A percentile compares a stretch with the other conserved stretches of the same genome.
phyloP scores from a whole-genome alignment of 2,797 vertebrate species.

The Sebastiscus albofasciatus region DNA sequence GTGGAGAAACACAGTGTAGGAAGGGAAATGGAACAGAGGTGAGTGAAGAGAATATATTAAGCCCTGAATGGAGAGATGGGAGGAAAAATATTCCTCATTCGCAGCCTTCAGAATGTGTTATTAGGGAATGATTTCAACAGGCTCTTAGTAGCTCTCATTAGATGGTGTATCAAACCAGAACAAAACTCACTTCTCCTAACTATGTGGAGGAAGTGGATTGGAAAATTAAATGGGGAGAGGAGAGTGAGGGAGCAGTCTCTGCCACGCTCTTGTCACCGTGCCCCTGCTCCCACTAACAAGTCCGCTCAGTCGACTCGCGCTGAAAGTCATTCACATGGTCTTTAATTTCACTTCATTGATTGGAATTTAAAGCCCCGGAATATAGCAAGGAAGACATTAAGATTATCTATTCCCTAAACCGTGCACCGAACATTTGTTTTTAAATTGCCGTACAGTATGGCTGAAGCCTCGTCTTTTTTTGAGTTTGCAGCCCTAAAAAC shows the following conservation, averaged over 20 bases:
- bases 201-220: conserved; percentile 88
- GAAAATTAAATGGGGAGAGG: conserved; percentile 88
- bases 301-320: conserved; percentile 77
- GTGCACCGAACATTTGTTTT: conserved; percentile 77
- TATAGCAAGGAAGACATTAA: conserved; percentile 83
- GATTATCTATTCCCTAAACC: conserved; percentile 81
- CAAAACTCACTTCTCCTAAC: conserved; percentile 89
- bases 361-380: conserved; percentile 82
- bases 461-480: conserved; percentile 43
- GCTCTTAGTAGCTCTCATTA: conserved; percentile 90
- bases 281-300: conserved; percentile 83
- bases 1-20: conserved; percentile 51
- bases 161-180: conserved; percentile 91
- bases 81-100: conserved; percentile 77
- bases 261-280: conserved; percentile 79
- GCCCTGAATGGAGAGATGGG: conserved; percentile 73
- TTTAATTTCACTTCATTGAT: conserved; percentile 87
- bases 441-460: conserved; percentile 69
- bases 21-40: conserved; percentile 67
- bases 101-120: conserved; percentile 84
- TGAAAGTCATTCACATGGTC: conserved; percentile 84
- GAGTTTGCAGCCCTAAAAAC: conserved; percentile 59
- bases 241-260: conserved; percentile 83
- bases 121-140: conserved; percentile 89
- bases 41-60: conserved; percentile 79